Evolutionary conservation across 2,888 invertebrate genomes (phyloP), one percentile per base, ranked within the genome.

Genomic region (Nysson spinosus): DNA sequence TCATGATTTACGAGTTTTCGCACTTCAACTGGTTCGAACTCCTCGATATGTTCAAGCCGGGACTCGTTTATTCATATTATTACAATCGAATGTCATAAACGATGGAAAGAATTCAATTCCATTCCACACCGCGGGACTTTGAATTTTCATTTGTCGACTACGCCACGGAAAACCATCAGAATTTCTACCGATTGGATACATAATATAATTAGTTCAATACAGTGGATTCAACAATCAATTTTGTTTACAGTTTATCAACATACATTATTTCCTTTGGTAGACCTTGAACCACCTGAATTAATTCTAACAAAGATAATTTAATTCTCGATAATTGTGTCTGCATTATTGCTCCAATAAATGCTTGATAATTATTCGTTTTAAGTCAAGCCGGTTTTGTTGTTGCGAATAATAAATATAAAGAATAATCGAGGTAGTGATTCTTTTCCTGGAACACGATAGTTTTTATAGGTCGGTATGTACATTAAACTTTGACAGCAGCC

Each of bases 141-240:
- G 72, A 74, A 75, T 74, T 72, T 72, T 72, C 75, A 72, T 72
- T 75, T 57, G 26, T 52, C 66, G 72, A 72, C 72, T 69, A 69
- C 46, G 49, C 35, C 17, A 12, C 22, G 50, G 47, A 57, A 66
- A 72, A 73, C 60, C 56, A 42, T 64, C 52, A 35, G 19, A 19
- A 57, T 24, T 17, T 35, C 28, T 35, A 24, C 62, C 6, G 40
- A 17, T 19, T 40, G 49, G 43, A 42, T 35, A 37, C 16, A 20
- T 52, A 39, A 24, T 51, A 62, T 64, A 75, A 73, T 75, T 68
- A 63, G 71, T 74, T 73, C 54, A 52, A 52, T 34, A 39, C 75
- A 49, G 44, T 71, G 61, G 71, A 73, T 71, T 75, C 61, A 61
- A 61, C 73, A 26, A 75, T 71, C 60, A 68, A 75, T 64, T 61